Conservation (phyloP, 2,888 invertebrate genomes). For the Tachina lurida region DNA sequence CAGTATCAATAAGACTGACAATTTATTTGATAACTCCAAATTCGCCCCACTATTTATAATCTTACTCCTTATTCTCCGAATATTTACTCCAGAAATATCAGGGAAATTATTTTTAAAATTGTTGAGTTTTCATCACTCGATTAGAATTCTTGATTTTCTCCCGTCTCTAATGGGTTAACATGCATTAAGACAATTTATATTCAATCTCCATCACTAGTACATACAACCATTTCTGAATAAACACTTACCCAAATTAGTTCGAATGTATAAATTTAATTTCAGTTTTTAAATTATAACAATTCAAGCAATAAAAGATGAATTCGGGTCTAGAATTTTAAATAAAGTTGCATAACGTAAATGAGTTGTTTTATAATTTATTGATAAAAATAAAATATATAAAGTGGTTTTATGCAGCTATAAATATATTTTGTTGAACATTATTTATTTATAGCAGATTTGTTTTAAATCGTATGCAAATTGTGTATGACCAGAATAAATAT, state of each 20-base stretch:
- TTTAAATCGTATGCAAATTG: constrained; percentile 1
- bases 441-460: background rate
- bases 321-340: constrained; percentile 5
- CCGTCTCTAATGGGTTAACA: too few species aligned
- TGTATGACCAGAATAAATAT: constrained; percentile 8
- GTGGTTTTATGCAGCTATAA: constrained; percentile 8
- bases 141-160: too few species aligned
- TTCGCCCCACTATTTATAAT: too few species aligned
- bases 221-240: background rate
- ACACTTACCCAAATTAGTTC: constrained; percentile 4
- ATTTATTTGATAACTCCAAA: too few species aligned
- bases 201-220: background rate
- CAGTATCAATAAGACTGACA: too few species aligned
- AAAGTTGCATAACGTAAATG: constrained; percentile 13
- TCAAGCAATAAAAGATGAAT: constrained; percentile 23
- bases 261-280: constrained; percentile 1
- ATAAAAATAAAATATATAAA: background rate
- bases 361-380: constrained; percentile 11
- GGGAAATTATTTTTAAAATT: too few species aligned
- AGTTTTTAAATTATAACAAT: background rate
- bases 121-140: too few species aligned
- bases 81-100: too few species aligned
- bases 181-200: too few species aligned
- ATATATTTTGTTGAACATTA: constrained; percentile 15
- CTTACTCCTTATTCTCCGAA: too few species aligned